A percentile compares a stretch with the other conserved stretches of the same genome.
Conservation (phyloP, 2,797 vertebrate species). For the Notoglanidium macrostoma region DNA sequence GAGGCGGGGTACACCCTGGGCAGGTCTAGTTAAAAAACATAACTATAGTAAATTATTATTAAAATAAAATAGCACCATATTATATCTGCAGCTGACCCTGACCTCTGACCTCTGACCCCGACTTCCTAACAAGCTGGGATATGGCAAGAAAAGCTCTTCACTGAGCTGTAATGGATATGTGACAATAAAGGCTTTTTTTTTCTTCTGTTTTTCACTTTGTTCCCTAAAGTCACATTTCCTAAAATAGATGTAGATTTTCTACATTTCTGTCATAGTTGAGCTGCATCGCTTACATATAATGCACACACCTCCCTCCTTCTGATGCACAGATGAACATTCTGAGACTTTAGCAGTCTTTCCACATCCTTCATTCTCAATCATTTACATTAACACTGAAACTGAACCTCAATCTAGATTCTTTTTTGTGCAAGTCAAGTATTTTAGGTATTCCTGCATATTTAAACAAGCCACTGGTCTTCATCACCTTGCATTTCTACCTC, state of each 20-base stretch:
- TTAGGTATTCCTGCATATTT: background rate
- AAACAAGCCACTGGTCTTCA: background rate
- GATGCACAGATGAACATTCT: too few species aligned
- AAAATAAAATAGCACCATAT: too few species aligned
- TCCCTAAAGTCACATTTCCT: background rate
- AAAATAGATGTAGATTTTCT: background rate
- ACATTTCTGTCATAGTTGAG: background rate
- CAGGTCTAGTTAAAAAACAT: too few species aligned
- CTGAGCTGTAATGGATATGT: too few species aligned
- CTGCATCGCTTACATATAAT: background rate
- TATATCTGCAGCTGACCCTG: too few species aligned
- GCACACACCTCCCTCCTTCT: background rate
- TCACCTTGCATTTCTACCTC: too few species aligned
- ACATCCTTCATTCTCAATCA: background rate
- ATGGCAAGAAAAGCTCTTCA: too few species aligned
- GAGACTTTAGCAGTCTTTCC: background rate
- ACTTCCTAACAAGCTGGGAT: too few species aligned
- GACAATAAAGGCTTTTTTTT: background rate
- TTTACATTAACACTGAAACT: background rate
- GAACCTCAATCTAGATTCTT: background rate
- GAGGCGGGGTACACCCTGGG: too few species aligned
- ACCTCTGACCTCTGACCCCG: too few species aligned
- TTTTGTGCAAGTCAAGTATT: background rate
- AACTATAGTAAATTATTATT: too few species aligned
- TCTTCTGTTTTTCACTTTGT: background rate